Percentiles rank a stretch among this genome's conserved stretches.
Evolutionary conservation across 2,797 vertebrate genomes (phyloP).

Genomic region (Hafferia zeledoni): DNA sequence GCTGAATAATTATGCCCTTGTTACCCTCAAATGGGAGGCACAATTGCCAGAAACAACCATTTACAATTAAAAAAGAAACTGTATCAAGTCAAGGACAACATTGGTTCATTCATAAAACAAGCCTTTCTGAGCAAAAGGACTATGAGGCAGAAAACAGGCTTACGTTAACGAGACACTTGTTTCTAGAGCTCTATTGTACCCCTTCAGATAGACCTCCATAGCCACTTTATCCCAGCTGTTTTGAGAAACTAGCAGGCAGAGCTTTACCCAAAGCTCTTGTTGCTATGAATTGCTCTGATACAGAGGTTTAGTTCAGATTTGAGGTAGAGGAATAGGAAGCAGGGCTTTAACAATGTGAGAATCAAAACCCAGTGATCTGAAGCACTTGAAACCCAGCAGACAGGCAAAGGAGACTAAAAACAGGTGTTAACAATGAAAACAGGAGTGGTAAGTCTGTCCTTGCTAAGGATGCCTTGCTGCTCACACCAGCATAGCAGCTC

Average conservation of each 20-base stretch:
- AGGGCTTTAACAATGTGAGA: not conserved
- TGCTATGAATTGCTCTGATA: not conserved
- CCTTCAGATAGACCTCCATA: not conserved
- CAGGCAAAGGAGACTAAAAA: not conserved
- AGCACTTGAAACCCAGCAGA: not conserved
- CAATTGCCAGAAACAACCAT: constrained; percentile 12
- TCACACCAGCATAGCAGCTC: not conserved
- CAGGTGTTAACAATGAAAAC: not conserved
- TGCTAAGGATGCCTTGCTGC: not conserved
- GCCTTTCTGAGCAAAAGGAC: not conserved
- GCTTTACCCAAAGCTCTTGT: not conserved
- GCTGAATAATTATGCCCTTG: constrained; percentile 53
- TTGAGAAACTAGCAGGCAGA: not conserved
- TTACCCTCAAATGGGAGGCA: not conserved
- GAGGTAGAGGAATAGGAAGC: not conserved
- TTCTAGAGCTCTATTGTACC: not conserved
- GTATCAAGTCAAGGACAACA: constrained; percentile 21
- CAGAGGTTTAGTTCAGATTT: not conserved
- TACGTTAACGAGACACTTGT: not conserved
- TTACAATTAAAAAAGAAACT: not conserved
- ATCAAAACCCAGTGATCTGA: not conserved
- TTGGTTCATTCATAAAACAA: constrained; percentile 41
- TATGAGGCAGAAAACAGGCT: not conserved
- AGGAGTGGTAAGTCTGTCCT: not conserved
- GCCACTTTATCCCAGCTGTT: not conserved